Evolutionary conservation across 2,888 invertebrate genomes (phyloP), one percentile per base, ranked within the genome.

Genomic region (Steromphala cineraria): DNA sequence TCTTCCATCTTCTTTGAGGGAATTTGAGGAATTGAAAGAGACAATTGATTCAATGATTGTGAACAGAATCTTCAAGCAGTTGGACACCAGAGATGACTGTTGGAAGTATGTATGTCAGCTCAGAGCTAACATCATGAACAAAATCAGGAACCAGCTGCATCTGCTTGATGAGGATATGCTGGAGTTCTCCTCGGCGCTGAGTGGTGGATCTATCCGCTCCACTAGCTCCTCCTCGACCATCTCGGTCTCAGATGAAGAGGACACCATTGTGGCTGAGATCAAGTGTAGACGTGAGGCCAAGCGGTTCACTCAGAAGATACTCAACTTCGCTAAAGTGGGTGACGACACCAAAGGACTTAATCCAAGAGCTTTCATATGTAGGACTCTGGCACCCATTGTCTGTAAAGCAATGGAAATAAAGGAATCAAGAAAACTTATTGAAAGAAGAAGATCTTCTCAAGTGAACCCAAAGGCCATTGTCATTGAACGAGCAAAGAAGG

Each of bases 111-210:
- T 85, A 8, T 56, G 80, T 5, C 17, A 56, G 5, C 80, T 88
- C 0, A 84, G 86, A 75, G 79, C 78, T 24, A 78, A 81, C 0
- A 80, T 89, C 55, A 79, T 83, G 4, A 53, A 17, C 21, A 40
- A 83, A 24, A 83, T 88, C 17, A 85, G 85, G 67, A n/a, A 75
- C 10, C 81, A 88, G n/a, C 77, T 89, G n/a, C 75, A 81, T 13
- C 75, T 88, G 5, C 81, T 90, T 2, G 83, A 88, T 81, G 82
- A 85, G 2, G 88, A 90, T 46, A 74, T 90, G 28, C 67, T 80
- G 17, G 80, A 84, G 7, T 85, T 89, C 21, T 87, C 87, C 36
- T 78, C 76, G 2, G 85, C 87, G 21, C 81, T 90, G 24, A n/a
- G 40, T 7, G 71, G 36, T 40, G 52, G 28, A 52, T 76, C 81